Conservation (phyloP, 1,140 invertebrate genomes). For the Plectus sambesii region DNA sequence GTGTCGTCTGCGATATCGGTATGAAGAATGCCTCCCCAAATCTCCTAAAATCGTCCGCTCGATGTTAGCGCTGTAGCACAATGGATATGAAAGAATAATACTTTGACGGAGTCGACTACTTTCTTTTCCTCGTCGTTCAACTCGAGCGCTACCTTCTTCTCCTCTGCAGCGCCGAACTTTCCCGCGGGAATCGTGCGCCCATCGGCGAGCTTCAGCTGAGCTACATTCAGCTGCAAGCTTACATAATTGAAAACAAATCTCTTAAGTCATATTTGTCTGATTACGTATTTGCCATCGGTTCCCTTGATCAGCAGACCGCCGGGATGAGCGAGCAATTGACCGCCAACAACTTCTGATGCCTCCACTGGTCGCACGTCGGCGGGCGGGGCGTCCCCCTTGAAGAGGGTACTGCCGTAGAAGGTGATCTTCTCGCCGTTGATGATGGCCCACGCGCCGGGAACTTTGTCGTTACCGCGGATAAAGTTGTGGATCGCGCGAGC, state of each 20-base stretch:
- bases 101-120: conserved; percentile 52
- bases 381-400: conserved; percentile 55
- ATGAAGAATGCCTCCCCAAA: conserved; percentile 76
- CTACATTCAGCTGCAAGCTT: conserved; percentile 55
- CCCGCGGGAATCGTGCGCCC: conserved; percentile 71
- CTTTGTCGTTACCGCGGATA: conserved; percentile 79
- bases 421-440: conserved; percentile 57
- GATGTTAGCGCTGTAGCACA: conserved; percentile 15
- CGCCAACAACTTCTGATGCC: conserved; percentile 22
- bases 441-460: conserved; percentile 71
- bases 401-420: conserved; percentile 67
- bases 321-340: conserved; percentile 56
- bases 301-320: conserved; percentile 68
- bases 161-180: conserved; percentile 59
- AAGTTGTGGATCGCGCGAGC: conserved; percentile 72
- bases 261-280: conserved; percentile 23
- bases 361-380: conserved; percentile 54
- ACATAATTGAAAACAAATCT: conserved; percentile 6
- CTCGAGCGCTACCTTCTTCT: conserved; percentile 50
- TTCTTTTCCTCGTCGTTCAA: conserved; percentile 63
- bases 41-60: conserved; percentile 49
- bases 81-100: conserved; percentile 12
- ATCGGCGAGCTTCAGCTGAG: conserved; percentile 55
- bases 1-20: conserved; percentile 63
- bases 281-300: conserved; percentile 62